These are phyloP conservation scores for Heterodera carotae DNA, from an alignment of 1,140 invertebrate species.

Conservation along the genomic window DNA sequence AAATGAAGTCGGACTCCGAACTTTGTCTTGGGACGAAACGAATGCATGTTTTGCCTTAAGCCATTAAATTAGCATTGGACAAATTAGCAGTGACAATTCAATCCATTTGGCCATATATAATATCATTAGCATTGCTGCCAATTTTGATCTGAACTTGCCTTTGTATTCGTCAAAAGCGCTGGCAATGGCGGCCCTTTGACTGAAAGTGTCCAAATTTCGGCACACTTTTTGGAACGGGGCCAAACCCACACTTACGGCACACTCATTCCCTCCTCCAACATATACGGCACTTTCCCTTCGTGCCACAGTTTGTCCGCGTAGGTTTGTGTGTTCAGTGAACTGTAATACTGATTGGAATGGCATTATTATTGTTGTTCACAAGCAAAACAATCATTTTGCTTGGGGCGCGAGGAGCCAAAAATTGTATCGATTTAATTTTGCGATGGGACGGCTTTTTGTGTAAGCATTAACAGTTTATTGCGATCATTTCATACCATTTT, in stretches of 20 bases:
- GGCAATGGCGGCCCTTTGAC: conserved; percentile 64
- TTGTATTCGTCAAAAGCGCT: conserved; percentile 66
- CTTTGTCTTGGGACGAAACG: conserved; percentile 60
- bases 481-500: too few species aligned
- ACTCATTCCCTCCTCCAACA: conserved; percentile 66
- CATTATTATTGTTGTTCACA: conserved; percentile 13
- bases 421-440: too few species aligned
- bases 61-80: too few species aligned
- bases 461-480: conserved; percentile 1
- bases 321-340: conserved; percentile 61
- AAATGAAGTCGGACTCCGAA: conserved; percentile 63
- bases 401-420: too few species aligned
- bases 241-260: conserved; percentile 46
- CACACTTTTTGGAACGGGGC: too few species aligned
- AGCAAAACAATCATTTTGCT: not conserved
- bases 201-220: conserved; percentile 40
- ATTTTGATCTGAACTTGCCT: conserved; percentile 28
- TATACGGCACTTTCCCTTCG: conserved; percentile 58
- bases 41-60: conserved; percentile 54
- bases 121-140: too few species aligned
- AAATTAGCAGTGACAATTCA: too few species aligned
- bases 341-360: conserved; percentile 57
- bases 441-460: not conserved
- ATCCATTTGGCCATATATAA: too few species aligned
- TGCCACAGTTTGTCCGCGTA: conserved; percentile 64